Conservation (phyloP, 1,140 invertebrate species). For the Saxidomus purpurata region DNA sequence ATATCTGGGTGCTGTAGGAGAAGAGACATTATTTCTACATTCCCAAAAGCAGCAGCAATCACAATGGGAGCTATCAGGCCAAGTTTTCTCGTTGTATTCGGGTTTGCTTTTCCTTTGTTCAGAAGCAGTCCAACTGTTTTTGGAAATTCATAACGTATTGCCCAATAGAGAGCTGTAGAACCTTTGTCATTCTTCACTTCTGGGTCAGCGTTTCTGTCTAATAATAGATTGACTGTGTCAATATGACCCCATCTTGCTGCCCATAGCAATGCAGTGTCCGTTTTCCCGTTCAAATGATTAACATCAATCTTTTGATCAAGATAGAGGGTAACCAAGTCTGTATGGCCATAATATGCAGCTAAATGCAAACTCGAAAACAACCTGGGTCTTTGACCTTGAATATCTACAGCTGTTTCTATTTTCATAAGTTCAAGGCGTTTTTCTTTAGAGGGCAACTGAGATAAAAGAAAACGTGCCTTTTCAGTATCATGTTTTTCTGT, state of each 20-base stretch:
- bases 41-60: conserved; percentile 81
- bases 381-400: conserved; percentile 81
- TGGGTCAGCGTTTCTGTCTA: conserved; percentile 72
- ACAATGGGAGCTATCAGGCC: conserved; percentile 83
- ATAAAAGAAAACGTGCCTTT: conserved; percentile 71
- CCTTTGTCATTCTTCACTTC: conserved; percentile 84
- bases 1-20: conserved; percentile 78
- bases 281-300: conserved; percentile 80
- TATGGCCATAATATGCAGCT: conserved; percentile 79
- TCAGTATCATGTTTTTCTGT: conserved; percentile 76
- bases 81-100: conserved; percentile 78
- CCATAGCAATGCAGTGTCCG: conserved; percentile 83
- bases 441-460: conserved; percentile 60
- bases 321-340: conserved; percentile 76
- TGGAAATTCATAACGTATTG: conserved; percentile 81
- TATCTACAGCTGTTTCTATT: conserved; percentile 79
- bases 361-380: conserved; percentile 81
- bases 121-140: conserved; percentile 77
- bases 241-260: conserved; percentile 80
- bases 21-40: conserved; percentile 77
- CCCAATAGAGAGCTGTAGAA: conserved; percentile 85
- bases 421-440: conserved; percentile 69
- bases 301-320: conserved; percentile 75
- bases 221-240: conserved; percentile 69
- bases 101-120: conserved; percentile 76